Evolutionary conservation across 2,797 vertebrate genomes (phyloP), one percentile per base, ranked within the genome.

Genomic region (Microhierax caerulescens): DNA sequence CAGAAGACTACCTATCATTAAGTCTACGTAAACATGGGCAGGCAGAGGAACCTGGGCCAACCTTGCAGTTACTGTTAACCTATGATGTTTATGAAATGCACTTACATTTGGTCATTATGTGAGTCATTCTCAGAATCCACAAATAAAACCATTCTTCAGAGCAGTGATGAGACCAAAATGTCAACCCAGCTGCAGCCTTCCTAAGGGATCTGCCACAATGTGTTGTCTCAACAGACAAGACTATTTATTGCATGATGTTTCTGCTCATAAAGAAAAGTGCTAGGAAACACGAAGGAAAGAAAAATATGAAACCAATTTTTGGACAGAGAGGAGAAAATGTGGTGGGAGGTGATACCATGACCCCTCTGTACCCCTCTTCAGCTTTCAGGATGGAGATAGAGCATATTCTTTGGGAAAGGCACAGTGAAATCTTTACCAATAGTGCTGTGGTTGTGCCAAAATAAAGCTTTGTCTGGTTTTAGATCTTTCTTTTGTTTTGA

Each of bases 111-210:
- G 60, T 82, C 90, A 85, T 93, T 79, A 70, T n/a, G 53, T 69
- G 84, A 95, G 39, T 89, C 48, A 68, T 73, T 79, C 67, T 82
- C 90, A 2, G 9, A 79, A 95, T 74, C 77, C 86, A 90, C 92
- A 93, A 94, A 77, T 63, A 94, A 94, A 94, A 64, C 41, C 63
- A 78, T 90, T 86, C 83, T 94, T 88, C 77, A 92, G 83, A 92
- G 76, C 43, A 67, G 20, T 17, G 83, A 95, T 50, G 60, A 93
- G 74, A 88, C 80, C 94, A 88, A 90, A 86, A 79, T 74, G 53
- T 89, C 92, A 94, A 85, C 70, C 83, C 68, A 92, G 45, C 51
- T 89, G 51, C 90, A 87, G 74, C 56, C 76, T 84, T 94, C 64
- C 80, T 88, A 60, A 59, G 81, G 81, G 75, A 94, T 87, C 90